phyloP scores from a whole-genome alignment of 1,140 invertebrate genomes.

The Macrocentrus cingulum region DNA sequence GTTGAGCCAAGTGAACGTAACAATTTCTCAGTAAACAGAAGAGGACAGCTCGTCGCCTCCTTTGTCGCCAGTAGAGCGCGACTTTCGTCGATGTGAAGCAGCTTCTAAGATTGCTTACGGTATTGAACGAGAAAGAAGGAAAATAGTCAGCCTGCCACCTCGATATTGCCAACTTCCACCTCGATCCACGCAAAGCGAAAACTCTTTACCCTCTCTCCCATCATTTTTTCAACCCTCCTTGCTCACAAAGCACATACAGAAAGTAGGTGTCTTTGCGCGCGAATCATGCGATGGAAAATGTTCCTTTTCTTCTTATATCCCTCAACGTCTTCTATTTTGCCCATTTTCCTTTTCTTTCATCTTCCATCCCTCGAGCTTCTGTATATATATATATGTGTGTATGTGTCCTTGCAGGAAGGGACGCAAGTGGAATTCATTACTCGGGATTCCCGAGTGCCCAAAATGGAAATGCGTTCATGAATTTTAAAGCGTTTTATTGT shows the following conservation, averaged over 20 bases:
- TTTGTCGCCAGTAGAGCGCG: conserved; percentile 15
- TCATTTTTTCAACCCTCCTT: conserved; percentile 10
- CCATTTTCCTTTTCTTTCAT: background rate
- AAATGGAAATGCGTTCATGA: conserved; percentile 20
- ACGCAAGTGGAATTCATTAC: conserved; percentile 16
- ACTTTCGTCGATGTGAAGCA: conserved; percentile 29
- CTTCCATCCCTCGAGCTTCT: conserved; percentile 15
- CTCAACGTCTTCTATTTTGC: background rate
- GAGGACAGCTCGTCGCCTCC: background rate
- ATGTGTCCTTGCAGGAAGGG: background rate
- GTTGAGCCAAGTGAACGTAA: background rate
- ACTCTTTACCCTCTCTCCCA: conserved; percentile 5
- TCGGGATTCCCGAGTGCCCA: conserved; percentile 7
- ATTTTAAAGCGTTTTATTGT: conserved; percentile 25
- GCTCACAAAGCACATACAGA: background rate
- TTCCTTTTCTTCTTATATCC: conserved; percentile 7
- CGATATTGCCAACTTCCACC: conserved; percentile 34
- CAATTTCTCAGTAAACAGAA: background rate
- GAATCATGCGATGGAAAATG: conserved; percentile 18
- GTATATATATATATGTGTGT: too few species aligned
- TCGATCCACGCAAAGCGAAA: conserved; percentile 20
- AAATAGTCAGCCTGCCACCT: conserved; percentile 30
- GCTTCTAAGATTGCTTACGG: conserved; percentile 35
- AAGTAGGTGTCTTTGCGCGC: conserved; percentile 19
- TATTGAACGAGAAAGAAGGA: conserved; percentile 24